Evolutionary conservation across 2,888 invertebrate genomes (phyloP).

Genomic region (Spicauda simplicius): DNA sequence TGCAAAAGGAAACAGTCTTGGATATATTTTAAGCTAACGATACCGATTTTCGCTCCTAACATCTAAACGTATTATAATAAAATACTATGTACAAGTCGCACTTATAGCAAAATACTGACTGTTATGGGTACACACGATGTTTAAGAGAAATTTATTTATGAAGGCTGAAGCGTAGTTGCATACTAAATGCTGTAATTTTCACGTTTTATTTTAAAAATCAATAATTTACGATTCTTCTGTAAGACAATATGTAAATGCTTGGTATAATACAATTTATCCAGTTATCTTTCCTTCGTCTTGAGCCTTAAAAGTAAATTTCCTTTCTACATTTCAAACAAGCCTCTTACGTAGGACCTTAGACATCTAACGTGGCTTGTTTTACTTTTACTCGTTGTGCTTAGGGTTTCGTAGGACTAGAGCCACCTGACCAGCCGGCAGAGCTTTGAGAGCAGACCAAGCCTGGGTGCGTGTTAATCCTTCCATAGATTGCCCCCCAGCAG

Average conservation of each 20-base stretch:
- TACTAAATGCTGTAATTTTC: background rate
- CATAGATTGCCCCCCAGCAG: constrained; percentile 92
- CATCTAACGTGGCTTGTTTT: background rate
- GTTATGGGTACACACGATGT: constrained; percentile 21
- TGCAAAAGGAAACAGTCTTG: constrained; percentile 35
- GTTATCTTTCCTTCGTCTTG: background rate
- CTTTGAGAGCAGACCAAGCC: constrained; percentile 97
- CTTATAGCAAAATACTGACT: constrained; percentile 43
- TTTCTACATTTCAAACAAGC: background rate
- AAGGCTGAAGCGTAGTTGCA: background rate
- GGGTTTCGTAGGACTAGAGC: constrained; percentile 83
- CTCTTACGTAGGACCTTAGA: background rate
- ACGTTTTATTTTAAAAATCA: background rate
- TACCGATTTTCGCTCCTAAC: constrained; percentile 24
- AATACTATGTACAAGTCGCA: constrained; percentile 36
- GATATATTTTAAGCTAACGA: constrained; percentile 30
- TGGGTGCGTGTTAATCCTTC: constrained; percentile 95
- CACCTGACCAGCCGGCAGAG: constrained; percentile 93
- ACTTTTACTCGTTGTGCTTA: constrained; percentile 39
- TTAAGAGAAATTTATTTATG: constrained; percentile 2
- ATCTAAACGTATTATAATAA: constrained; percentile 8
- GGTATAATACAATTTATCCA: background rate
- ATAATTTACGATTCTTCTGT: background rate
- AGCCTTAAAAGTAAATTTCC: background rate
- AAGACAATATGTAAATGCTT: background rate